Percentiles rank a stretch among this genome's conserved stretches.
phyloP scores from a whole-genome alignment of 2,797 vertebrate genomes.

The Sebastes steindachneri region DNA sequence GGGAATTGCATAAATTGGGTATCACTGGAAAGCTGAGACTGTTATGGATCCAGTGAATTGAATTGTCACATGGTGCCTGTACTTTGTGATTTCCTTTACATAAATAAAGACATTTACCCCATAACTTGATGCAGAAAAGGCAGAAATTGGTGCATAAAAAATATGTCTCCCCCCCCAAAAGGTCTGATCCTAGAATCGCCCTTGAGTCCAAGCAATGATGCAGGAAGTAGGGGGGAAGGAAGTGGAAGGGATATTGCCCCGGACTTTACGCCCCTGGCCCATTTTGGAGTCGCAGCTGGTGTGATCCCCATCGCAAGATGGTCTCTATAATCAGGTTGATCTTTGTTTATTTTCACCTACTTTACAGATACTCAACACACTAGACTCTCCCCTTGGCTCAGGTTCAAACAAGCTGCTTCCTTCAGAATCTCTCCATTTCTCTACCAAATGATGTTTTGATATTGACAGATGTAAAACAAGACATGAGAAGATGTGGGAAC shows the following conservation, averaged over 20 bases:
- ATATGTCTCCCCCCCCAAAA: too few species aligned
- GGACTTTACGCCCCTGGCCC: background rate
- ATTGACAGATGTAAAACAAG: constrained; percentile 51
- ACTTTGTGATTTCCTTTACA: too few species aligned
- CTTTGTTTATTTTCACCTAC: background rate
- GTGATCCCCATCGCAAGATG: background rate
- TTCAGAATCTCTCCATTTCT: background rate
- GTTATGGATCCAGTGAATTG: too few species aligned
- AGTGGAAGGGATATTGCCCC: background rate
- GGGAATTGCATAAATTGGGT: too few species aligned
- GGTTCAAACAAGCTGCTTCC: constrained; percentile 15
- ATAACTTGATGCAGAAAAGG: too few species aligned
- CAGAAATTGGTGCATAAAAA: too few species aligned
- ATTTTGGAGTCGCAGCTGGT: background rate
- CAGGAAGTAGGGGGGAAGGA: background rate
- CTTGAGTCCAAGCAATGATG: background rate
- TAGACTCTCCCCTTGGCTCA: background rate
- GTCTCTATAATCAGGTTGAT: background rate
- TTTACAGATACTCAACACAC: background rate
- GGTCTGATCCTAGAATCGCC: background rate
- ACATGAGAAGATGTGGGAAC: constrained; percentile 31
- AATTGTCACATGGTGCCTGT: too few species aligned
- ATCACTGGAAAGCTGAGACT: too few species aligned
- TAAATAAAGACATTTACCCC: too few species aligned
- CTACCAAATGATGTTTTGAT: constrained; percentile 38